Percentiles rank a stretch among this genome's conserved stretches.
These are phyloP conservation scores for Potamarius usumacintae DNA, from an alignment of 2,113 vertebrate genomes.

Conservation along the genomic window DNA sequence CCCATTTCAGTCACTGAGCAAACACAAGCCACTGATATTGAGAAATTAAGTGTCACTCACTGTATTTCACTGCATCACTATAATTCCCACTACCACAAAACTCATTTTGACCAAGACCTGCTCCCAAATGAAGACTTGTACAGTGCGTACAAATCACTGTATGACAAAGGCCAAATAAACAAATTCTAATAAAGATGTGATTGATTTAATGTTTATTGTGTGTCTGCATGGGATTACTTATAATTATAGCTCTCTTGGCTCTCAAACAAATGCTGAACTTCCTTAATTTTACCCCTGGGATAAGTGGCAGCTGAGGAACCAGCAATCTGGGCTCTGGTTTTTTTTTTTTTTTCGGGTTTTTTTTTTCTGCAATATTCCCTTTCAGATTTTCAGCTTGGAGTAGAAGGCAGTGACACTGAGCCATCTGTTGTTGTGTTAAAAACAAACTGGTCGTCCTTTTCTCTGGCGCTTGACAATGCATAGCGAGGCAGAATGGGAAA, in stretches of 20 bases:
- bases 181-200: constrained; percentile 38
- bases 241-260: constrained; percentile 46
- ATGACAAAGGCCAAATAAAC: constrained; percentile 19
- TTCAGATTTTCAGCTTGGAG: constrained; percentile 43
- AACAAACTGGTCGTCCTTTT: constrained; percentile 54
- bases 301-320: constrained; percentile 43
- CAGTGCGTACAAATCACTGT: constrained; percentile 8
- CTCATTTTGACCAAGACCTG: not conserved
- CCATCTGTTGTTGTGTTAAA: constrained; percentile 62
- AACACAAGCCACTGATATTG: not conserved
- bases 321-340: constrained; percentile 55
- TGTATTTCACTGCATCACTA: not conserved
- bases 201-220: constrained; percentile 49
- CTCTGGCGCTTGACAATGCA: constrained; percentile 37
- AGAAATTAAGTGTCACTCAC: not conserved
- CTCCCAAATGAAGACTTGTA: not conserved
- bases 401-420: constrained; percentile 44
- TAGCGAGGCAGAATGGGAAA: constrained; percentile 6
- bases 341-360: not conserved
- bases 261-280: constrained; percentile 40
- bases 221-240: constrained; percentile 37
- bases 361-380: constrained; percentile 42
- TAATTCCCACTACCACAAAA: not conserved
- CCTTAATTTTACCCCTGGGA: constrained; percentile 53
- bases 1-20: not conserved